phyloP scores from a whole-genome alignment of 2,113 vertebrate genomes.

The Cinclus cinclus region DNA sequence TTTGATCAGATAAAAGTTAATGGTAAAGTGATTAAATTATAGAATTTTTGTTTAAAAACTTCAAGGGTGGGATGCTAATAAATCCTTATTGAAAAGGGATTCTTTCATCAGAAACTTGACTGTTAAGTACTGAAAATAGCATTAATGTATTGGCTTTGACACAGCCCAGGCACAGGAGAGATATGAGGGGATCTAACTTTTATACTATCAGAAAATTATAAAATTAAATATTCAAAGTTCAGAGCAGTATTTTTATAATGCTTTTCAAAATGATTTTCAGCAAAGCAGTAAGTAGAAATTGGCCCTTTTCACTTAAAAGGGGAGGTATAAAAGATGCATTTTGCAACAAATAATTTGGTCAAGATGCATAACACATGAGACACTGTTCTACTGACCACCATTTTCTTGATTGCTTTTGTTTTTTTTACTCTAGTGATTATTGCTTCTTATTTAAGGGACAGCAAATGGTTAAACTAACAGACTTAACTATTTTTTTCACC shows the following conservation, averaged over 20 bases:
- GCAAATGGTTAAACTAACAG: slow-evolving; percentile 2
- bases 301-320: not conserved
- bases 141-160: not conserved
- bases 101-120: slow-evolving; percentile 13
- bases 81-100: slow-evolving; percentile 13
- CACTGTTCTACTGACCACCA: not conserved
- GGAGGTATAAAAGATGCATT: not conserved
- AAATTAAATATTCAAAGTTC: slow-evolving; percentile 31
- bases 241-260: not conserved
- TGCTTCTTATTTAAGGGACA: not conserved
- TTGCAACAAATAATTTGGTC: slow-evolving; percentile 31
- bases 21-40: slow-evolving; percentile 6
- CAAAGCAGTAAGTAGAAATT: not conserved
- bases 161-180: not conserved
- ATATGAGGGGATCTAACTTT: not conserved
- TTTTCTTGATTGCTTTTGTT: not conserved
- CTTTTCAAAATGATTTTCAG: not conserved
- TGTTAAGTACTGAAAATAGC: not conserved
- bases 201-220: not conserved
- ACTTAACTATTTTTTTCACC: not conserved
- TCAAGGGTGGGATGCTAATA: slow-evolving; percentile 9
- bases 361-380: not conserved
- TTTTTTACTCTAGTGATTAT: not conserved
- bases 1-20: slow-evolving; percentile 37
- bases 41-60: slow-evolving; percentile 21